phyloP scores from a whole-genome alignment of 2,888 invertebrate species.

The Nomada hirtipes region DNA sequence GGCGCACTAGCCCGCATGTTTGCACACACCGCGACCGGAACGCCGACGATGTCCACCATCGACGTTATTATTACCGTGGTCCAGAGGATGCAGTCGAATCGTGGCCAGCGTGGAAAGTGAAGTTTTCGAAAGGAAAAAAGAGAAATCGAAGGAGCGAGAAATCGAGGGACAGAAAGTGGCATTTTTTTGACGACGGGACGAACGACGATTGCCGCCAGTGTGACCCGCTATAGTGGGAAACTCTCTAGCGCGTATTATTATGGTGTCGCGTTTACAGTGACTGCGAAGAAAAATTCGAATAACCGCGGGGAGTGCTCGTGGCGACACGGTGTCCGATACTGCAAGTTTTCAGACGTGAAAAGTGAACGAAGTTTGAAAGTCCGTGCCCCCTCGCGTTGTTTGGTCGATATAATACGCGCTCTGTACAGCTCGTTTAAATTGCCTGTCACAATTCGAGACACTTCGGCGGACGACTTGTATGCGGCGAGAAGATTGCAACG shows the following conservation, averaged over 20 bases:
- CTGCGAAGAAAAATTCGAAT: not conserved
- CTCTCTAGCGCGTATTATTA: not conserved
- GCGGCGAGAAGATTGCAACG: conserved; percentile 25
- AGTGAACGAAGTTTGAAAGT: conserved; percentile 24
- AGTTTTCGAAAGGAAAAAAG: conserved; percentile 47
- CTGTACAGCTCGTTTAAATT: conserved; percentile 21
- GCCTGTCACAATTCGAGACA: conserved; percentile 28
- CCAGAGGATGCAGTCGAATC: conserved; percentile 36
- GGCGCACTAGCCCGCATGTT: conserved; percentile 50
- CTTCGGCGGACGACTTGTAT: not conserved
- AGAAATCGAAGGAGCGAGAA: conserved; percentile 54
- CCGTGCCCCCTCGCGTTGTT: conserved; percentile 4
- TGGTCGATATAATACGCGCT: conserved; percentile 3
- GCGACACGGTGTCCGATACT: not conserved
- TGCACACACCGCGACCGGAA: conserved; percentile 47
- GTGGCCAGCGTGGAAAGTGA: conserved; percentile 55
- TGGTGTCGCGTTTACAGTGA: conserved; percentile 1
- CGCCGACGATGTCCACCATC: conserved; percentile 19
- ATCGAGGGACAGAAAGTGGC: conserved; percentile 39
- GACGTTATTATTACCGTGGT: conserved; percentile 41
- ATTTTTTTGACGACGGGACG: conserved; percentile 26
- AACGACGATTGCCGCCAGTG: conserved; percentile 2
- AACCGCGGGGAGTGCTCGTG: not conserved
- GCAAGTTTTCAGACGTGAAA: conserved; percentile 22
- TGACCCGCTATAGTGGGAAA: conserved; percentile 9